Conservation (phyloP, 1,140 invertebrate species). For the Pseudomyrmex concolor region DNA sequence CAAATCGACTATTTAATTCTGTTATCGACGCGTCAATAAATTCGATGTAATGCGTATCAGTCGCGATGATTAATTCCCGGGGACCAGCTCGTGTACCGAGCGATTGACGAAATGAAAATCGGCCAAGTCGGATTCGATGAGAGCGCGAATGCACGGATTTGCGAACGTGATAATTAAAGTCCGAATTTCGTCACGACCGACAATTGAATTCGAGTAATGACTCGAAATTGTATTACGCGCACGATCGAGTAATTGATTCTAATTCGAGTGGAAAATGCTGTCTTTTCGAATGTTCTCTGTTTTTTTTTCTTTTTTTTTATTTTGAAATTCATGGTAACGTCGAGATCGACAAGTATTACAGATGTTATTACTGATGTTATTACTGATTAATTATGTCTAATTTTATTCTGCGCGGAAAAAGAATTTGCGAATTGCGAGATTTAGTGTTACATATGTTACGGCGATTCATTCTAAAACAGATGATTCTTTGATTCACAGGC, state of each 20-base stretch:
- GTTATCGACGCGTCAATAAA: conserved; percentile 57
- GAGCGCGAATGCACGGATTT: conserved; percentile 17
- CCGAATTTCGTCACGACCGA: conserved; percentile 31
- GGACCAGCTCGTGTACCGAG: conserved; percentile 2
- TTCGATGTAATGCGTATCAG: conserved; percentile 40
- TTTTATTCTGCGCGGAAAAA: too few species aligned
- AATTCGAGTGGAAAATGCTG: not conserved
- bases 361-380: too few species aligned
- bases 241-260: conserved; percentile 3
- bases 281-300: not conserved
- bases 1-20: conserved; percentile 60
- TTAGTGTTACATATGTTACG: not conserved
- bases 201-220: conserved; percentile 20
- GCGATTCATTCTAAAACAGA: not conserved
- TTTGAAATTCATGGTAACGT: not conserved
- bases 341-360: too few species aligned
- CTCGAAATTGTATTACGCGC: not conserved
- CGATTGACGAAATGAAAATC: conserved; percentile 56
- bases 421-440: not conserved
- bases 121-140: conserved; percentile 36
- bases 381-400: too few species aligned
- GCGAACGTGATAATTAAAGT: conserved; percentile 45
- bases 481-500: conserved; percentile 84
- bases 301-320: not conserved
- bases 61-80: conserved; percentile 39